phyloP scores from a whole-genome alignment of 2,888 invertebrate genomes.

The Ormyrus thymus region DNA sequence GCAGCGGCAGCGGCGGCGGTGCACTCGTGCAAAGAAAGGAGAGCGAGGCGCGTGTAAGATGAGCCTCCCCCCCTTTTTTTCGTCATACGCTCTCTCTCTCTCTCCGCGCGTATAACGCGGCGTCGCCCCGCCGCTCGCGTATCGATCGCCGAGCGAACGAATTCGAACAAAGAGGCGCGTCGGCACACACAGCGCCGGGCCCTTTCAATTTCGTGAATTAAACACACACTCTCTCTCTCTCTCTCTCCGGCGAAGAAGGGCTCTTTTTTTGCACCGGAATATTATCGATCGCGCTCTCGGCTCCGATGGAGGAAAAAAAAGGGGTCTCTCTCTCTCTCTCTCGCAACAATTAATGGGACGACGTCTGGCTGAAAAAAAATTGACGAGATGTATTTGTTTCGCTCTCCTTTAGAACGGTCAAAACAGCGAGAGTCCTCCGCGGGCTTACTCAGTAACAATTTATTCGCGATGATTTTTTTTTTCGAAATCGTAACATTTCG shows the following conservation, averaged over 20 bases:
- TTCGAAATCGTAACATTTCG: no score
- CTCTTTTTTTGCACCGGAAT: not conserved
- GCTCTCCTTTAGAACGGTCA: no score
- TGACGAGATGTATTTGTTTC: no score
- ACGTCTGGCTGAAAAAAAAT: no score
- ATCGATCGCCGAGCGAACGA: slow-evolving; percentile 51
- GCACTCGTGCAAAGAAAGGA: not conserved
- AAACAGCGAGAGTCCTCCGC: no score
- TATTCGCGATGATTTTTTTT: no score
- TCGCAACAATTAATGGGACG: no score
- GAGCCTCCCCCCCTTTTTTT: not conserved
- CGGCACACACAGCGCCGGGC: not conserved
- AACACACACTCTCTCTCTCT: slow-evolving; percentile 21
- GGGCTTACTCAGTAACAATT: no score
- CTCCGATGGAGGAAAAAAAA: no score
- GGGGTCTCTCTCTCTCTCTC: no score
- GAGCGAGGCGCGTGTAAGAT: slow-evolving; percentile 15
- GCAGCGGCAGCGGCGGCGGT: not conserved
- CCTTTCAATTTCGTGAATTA: slow-evolving; percentile 57
- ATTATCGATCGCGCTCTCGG: no score
- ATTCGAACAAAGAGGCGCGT: slow-evolving; percentile 53
- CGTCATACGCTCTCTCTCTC: not conserved
- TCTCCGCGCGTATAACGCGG: slow-evolving; percentile 8
- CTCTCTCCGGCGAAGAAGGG: not conserved
- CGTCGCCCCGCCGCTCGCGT: slow-evolving; percentile 8